These are phyloP conservation scores for Drosophila sordidula DNA, from an alignment of 2,888 invertebrate species.

Conservation along the genomic window DNA sequence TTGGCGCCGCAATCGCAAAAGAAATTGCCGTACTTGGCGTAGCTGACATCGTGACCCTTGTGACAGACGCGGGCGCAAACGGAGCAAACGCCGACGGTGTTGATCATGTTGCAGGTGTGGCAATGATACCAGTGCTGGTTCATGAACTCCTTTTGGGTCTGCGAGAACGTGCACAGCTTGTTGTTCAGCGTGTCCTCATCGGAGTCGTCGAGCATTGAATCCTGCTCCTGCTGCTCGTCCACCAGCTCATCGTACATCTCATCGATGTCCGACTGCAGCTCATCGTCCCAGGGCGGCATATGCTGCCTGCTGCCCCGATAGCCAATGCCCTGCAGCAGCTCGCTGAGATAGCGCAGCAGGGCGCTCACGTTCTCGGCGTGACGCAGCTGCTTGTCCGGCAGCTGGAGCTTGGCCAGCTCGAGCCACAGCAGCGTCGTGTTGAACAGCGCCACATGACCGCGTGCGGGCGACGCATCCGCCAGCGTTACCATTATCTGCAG, in stretches of 20 bases:
- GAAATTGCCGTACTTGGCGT: slow-evolving; percentile 99
- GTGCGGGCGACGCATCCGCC: slow-evolving; percentile 91
- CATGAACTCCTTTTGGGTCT: slow-evolving; percentile 99
- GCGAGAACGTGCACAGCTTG: slow-evolving; percentile 97
- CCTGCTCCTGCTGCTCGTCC: slow-evolving; percentile 96
- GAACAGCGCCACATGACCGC: slow-evolving; percentile 92
- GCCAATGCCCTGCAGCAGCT: slow-evolving; percentile 86
- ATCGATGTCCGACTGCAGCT: slow-evolving; percentile 90
- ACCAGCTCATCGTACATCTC: slow-evolving; percentile 95
- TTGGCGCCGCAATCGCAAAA: slow-evolving; percentile 99
- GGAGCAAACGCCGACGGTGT: slow-evolving; percentile 98
- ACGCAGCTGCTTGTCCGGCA: slow-evolving; percentile 79
- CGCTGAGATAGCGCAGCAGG: slow-evolving; percentile 93
- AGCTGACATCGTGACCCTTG: slow-evolving; percentile 97
- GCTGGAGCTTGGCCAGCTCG: slow-evolving; percentile 87
- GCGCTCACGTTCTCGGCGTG: slow-evolving; percentile 91
- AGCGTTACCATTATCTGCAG: slow-evolving; percentile 92
- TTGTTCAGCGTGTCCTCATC: slow-evolving; percentile 85
- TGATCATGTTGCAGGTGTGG: slow-evolving; percentile 99
- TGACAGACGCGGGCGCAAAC: slow-evolving; percentile 99
- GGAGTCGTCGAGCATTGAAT: slow-evolving; percentile 92
- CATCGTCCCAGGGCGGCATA: slow-evolving; percentile 93
- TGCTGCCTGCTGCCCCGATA: slow-evolving; percentile 86
- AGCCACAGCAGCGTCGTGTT: slow-evolving; percentile 93
- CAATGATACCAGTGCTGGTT: slow-evolving; percentile 99